phyloP scores from a whole-genome alignment of 2,113 vertebrate species.

The Epinephelus moara region DNA sequence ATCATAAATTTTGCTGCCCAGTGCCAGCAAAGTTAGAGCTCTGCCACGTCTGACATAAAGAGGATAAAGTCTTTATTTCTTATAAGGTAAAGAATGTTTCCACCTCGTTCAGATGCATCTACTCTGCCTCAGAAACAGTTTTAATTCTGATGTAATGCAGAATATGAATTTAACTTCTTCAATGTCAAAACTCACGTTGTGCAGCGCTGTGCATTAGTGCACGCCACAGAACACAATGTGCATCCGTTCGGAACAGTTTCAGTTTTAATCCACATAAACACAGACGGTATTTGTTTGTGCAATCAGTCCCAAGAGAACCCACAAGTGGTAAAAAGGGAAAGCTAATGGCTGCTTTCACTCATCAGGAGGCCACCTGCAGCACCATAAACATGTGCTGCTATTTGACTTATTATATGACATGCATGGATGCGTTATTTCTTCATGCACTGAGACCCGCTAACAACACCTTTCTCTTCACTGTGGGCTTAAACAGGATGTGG shows the following conservation, averaged over 20 bases:
- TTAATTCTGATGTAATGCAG: background rate
- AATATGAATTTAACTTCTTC: background rate
- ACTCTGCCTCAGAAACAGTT: background rate
- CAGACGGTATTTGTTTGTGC: slow-evolving; percentile 46
- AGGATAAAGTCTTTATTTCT: slow-evolving; percentile 18
- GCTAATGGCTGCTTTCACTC: slow-evolving; percentile 54
- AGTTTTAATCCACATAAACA: slow-evolving; percentile 52
- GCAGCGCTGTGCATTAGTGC: background rate
- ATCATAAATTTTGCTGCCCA: slow-evolving; percentile 63
- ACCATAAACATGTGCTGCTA: slow-evolving; percentile 40
- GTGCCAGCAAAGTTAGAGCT: slow-evolving; percentile 22
- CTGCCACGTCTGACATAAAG: slow-evolving; percentile 2
- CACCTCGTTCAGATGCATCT: slow-evolving; percentile 3
- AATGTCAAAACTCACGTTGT: background rate
- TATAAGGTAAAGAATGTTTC: background rate
- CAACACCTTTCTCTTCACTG: slow-evolving; percentile 34
- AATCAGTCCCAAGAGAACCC: slow-evolving; percentile 47
- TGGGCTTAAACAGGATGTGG: slow-evolving; percentile 50
- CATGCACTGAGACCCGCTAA: slow-evolving; percentile 4
- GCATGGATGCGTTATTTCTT: slow-evolving; percentile 44
- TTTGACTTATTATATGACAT: slow-evolving; percentile 43
- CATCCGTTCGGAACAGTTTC: slow-evolving; percentile 53
- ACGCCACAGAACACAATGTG: slow-evolving; percentile 13
- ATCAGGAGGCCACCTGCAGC: slow-evolving; percentile 64
- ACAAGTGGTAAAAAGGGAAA: slow-evolving; percentile 64